A percentile compares a stretch with the other conserved stretches of the same genome.
Conservation (phyloP, 2,888 invertebrate species). For the Lepidochitona cinerea region DNA sequence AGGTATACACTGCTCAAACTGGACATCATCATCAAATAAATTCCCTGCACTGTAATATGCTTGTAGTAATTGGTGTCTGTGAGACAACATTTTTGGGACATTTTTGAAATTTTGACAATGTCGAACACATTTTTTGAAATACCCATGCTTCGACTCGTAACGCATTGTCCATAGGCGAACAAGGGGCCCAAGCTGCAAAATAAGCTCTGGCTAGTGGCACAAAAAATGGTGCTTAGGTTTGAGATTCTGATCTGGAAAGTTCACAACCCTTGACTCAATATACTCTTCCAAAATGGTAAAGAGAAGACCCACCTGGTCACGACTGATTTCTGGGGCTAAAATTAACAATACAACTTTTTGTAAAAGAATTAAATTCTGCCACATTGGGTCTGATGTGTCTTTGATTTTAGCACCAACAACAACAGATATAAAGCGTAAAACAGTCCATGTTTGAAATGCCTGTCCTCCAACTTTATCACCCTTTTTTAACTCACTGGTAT, state of each 20-base stretch:
- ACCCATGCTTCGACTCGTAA: slow-evolving; percentile 8
- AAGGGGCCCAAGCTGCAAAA: slow-evolving; percentile 8
- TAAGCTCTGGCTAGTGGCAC: slow-evolving; percentile 7
- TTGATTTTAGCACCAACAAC: background rate
- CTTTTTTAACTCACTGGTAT: background rate
- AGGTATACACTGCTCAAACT: background rate
- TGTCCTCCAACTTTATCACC: background rate
- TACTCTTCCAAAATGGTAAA: background rate
- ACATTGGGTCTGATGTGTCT: background rate
- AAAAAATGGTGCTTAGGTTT: slow-evolving; percentile 6
- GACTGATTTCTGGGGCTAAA: background rate
- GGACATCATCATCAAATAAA: background rate
- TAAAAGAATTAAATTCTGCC: background rate
- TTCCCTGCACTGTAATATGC: slow-evolving; percentile 2
- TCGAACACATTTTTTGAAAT: slow-evolving; percentile 7
- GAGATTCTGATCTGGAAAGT: slow-evolving; percentile 3
- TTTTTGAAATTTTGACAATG: slow-evolving; percentile 15
- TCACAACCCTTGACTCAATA: background rate
- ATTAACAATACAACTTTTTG: background rate
- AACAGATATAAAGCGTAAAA: background rate
- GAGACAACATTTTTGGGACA: background rate
- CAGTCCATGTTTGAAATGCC: background rate
- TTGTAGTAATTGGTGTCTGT: slow-evolving; percentile 8
- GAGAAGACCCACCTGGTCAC: background rate
- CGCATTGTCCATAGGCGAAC: slow-evolving; percentile 4